Evolutionary conservation across 2,113 vertebrate species (phyloP), one percentile per base, ranked within the genome.

Genomic region (Percina caprodes): DNA sequence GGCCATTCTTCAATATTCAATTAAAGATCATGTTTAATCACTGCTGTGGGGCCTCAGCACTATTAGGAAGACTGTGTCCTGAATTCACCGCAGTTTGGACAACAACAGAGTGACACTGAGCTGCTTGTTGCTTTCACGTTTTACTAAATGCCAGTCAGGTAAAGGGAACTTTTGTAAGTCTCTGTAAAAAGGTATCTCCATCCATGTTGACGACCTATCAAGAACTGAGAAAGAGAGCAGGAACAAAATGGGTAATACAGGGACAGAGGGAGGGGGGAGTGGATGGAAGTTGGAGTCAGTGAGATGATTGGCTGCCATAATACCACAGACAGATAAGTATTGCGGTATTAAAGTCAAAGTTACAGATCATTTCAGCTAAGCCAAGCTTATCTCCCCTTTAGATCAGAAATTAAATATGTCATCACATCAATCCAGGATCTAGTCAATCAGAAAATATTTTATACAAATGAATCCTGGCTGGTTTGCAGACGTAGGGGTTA

Each of bases 21-120:
- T 93, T 94, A 93, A 93, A 94, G 88, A 92, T 94, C 87, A 86
- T 80, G 87, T 94, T 94, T 91, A 93, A 95, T 94, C 88, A 92
- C 78, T 83, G 71, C 54, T 80, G 70, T 79, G 84, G 15, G 19
- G 59, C 55, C 59, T 49, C 71, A 8, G 24, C 0, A 54, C 56
- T 54, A 83, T 83, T 85, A 82, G 56, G 54, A 65, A 30, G 39
- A 61, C 61, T 75, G 45, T 39, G 61, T 67, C 74, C 79, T 78
- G 46, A 77, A 78, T 79, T 75, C 61, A 71, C 66, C 52, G 13
- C 24, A 52, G 73, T 79, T 77, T 69, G 77, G 77, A 76, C 18
- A 51, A 69, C 10, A 59, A 48, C 46, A 56, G 79, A 74, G 69
- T 58, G 55, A 70, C 23, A 49, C 65, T 0, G 30, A 55, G 59